Base-by-base conservation (phyloP, 2,888 invertebrate species). In the Tetheella fluctuosa region DNA sequence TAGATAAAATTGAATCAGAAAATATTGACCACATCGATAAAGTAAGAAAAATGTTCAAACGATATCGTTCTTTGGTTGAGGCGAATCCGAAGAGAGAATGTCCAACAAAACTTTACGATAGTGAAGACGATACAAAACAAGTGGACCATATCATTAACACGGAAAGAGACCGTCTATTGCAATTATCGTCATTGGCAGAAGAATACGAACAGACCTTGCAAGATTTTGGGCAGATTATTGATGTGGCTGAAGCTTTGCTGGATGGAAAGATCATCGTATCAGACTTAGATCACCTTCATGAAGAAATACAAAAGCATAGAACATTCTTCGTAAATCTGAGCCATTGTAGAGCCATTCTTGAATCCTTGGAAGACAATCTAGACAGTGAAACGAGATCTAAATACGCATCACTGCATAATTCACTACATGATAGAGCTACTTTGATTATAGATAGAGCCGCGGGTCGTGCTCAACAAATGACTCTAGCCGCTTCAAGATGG, bases 241-340 rank as follows among this genome's bases (percentile, higher is more conserved):
- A 97, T 58, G 94, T 97, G 7, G 97, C 98, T 0, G 97, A 97
- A 83, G 96, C 96, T 52, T 88, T 97, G 42, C 94, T 98, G 8
- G 96, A 97, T 68, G 96, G 96, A 69, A 96, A 96, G 53, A 95
- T 97, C 37, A 95, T 95, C 8, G 96, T 97, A 0, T 95, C 94
- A 42, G 95, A 95, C 70, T 89, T 97, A 64, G 95, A 96, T 73
- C 96, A 97, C 74, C 89, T 98, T n/a, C 97, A 97, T 76, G 97
- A 97, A 76, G 97, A 97, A 90, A 97, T 98, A 89, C 97, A 97
- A 76, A 97, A 97, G 80, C 97, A 97, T 76, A 94, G 97, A 48
- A 97, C 97, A 79, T 97, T 98, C 93, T 98, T 98, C 79, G 96
- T 97, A 0, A 97, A 97, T 73, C 86, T 98, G 10, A 97, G 97